Conservation (phyloP, 2,113 vertebrate species). For the Lichenostomus cassidix region DNA sequence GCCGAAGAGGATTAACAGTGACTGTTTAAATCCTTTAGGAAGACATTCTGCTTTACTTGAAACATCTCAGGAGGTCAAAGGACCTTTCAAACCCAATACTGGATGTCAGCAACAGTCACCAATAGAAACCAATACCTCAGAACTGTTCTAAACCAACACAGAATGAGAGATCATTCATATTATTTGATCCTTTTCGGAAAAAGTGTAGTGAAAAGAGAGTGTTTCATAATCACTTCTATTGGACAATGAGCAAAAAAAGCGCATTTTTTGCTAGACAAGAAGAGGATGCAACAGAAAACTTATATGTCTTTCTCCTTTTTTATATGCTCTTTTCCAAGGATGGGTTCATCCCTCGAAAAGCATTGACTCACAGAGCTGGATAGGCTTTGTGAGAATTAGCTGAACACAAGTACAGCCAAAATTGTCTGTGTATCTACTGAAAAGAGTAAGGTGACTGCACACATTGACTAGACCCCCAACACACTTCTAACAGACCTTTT, state of each 20-base stretch:
- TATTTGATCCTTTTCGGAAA: not conserved
- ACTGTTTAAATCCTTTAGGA: not conserved
- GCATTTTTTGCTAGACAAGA: not conserved
- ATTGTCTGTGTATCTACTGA: not conserved
- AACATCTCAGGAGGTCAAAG: not conserved
- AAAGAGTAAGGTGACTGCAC: not conserved
- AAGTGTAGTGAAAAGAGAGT: not conserved
- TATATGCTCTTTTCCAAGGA: not conserved
- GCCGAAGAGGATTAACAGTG: not conserved
- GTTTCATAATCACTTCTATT: not conserved
- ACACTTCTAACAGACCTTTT: not conserved
- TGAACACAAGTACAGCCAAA: not conserved
- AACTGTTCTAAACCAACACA: not conserved
- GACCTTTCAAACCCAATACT: not conserved
- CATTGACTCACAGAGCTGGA: not conserved
- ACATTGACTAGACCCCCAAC: not conserved
- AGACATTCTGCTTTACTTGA: not conserved
- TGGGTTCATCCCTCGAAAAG: not conserved
- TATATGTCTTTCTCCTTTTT: not conserved
- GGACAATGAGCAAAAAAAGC: not conserved
- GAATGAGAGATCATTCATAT: not conserved
- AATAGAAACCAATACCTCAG: not conserved
- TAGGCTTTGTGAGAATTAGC: not conserved
- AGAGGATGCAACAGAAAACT: not conserved
- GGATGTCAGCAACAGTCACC: not conserved